Conservation (phyloP, 92 coral and sea anemone species). For the Palythoa grandiflora region DNA sequence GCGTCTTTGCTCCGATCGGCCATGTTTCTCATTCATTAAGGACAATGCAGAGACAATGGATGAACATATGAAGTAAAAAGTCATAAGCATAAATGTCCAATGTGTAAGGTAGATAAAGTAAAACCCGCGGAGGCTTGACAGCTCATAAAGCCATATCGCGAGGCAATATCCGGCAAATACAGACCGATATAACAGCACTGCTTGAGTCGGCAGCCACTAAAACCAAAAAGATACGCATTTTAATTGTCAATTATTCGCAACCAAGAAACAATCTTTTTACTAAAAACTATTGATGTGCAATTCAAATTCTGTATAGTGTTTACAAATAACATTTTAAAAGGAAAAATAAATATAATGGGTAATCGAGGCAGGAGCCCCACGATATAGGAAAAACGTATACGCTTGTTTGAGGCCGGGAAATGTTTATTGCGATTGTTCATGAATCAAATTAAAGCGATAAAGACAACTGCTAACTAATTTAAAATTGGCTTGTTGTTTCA, state of each 20-base stretch:
- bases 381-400: no score
- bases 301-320: neutral
- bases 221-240: neutral
- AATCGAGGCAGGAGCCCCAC: no score
- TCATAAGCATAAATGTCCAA: conserved; percentile 30
- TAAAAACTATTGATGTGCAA: neutral
- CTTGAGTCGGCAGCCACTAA: conserved; percentile 35
- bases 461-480: no score
- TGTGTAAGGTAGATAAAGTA: conserved; percentile 38
- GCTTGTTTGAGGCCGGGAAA: no score
- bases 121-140: conserved; percentile 10
- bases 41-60: conserved; percentile 18
- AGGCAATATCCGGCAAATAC: conserved; percentile 36
- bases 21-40: neutral
- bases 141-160: conserved; percentile 24
- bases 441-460: no score
- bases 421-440: no score
- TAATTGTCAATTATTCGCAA: neutral
- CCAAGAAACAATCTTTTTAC: neutral
- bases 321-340: no score
- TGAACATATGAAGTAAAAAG: conserved; percentile 6
- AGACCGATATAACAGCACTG: conserved; percentile 18
- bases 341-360: no score
- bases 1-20: neutral
- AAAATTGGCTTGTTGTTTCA: no score